Conservation (phyloP, 1,140 invertebrate genomes). For the Nixonia krombeini region DNA sequence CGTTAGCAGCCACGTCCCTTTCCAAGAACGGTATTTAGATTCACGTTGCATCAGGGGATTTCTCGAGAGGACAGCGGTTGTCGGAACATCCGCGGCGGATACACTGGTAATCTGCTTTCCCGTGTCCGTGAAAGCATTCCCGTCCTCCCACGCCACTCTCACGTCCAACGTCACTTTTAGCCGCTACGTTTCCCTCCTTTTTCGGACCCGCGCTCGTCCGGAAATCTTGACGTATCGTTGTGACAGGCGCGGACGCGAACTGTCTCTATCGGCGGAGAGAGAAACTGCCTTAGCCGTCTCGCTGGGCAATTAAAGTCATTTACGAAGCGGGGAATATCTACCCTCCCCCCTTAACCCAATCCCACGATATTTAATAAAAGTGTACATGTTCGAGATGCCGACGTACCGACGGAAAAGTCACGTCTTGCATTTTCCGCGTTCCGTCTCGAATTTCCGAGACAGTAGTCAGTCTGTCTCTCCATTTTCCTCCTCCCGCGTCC, state of each 20-base stretch:
- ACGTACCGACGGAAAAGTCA: constrained; percentile 14
- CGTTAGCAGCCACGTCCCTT: constrained; percentile 42
- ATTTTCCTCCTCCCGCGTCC: constrained; percentile 13
- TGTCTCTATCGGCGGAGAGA: no score
- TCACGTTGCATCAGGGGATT: constrained; percentile 46
- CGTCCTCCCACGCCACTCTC: neutral
- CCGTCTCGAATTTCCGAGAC: constrained; percentile 12
- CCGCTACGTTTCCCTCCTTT: constrained; percentile 6
- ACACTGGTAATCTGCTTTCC: constrained; percentile 50
- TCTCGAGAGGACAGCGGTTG: constrained; percentile 45
- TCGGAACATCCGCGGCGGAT: constrained; percentile 40
- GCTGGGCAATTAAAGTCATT: no score
- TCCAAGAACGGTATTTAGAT: constrained; percentile 43
- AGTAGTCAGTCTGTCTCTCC: constrained; percentile 4
- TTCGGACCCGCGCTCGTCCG: neutral
- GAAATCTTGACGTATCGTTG: neutral
- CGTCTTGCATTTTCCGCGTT: constrained; percentile 17
- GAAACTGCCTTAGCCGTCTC: no score
- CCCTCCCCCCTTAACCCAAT: neutral
- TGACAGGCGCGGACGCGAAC: no score
- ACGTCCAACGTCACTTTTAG: no score
- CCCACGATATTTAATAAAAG: constrained; percentile 18
- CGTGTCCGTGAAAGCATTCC: constrained; percentile 37
- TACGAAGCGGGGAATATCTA: no score
- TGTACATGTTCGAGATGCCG: constrained; percentile 21